Evolutionary conservation across 2,797 vertebrate species (phyloP).

Genomic region (Eptatretus atami): DNA sequence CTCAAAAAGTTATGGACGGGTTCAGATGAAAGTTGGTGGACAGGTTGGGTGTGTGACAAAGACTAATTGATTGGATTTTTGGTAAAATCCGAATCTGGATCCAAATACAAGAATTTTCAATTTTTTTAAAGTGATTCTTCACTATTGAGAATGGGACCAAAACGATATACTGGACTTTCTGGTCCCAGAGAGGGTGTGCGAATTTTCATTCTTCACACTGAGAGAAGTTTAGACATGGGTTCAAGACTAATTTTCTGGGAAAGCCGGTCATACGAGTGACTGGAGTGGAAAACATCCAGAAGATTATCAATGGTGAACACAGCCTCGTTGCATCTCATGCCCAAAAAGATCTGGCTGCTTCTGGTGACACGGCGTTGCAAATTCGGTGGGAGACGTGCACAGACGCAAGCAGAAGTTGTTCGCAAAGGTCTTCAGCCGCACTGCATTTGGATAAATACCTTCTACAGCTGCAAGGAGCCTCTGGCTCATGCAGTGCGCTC

Average conservation of each 20-base stretch:
- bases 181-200: conserved; percentile 22
- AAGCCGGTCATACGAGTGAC: conserved; percentile 63
- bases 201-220: conserved; percentile 60
- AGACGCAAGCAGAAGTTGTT: conserved; percentile 59
- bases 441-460: conserved; percentile 55
- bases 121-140: too few relatives aligned
- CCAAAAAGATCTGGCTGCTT: conserved; percentile 61
- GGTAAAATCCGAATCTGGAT: too few relatives aligned
- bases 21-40: too few relatives aligned
- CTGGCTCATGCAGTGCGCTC: conserved; percentile 38
- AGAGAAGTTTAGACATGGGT: conserved; percentile 49
- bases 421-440: conserved; percentile 41
- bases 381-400: conserved; percentile 42
- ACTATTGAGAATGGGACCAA: too few relatives aligned
- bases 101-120: too few relatives aligned
- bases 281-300: conserved; percentile 56
- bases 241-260: conserved; percentile 80
- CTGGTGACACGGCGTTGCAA: conserved; percentile 43
- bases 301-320: conserved; percentile 71
- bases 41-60: too few relatives aligned
- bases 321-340: conserved; percentile 61
- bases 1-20: too few relatives aligned
- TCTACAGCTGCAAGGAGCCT: conserved; percentile 38
- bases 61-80: too few relatives aligned
- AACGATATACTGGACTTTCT: too few relatives aligned